Base-by-base conservation (phyloP, 2,797 vertebrate genomes). In the Helicolenus hilgendorfi region DNA sequence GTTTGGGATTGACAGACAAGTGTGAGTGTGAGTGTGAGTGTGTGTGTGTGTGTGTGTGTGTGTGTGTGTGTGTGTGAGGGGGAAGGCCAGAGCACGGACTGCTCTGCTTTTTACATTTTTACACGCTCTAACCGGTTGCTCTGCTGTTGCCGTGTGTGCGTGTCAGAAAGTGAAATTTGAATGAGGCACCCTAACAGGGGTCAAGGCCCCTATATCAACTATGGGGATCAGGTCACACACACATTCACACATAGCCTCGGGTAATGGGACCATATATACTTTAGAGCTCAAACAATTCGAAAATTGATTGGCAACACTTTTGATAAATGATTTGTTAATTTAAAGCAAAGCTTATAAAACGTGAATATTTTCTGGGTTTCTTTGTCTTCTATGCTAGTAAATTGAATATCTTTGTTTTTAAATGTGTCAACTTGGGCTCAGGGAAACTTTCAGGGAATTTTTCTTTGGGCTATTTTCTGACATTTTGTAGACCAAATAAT, bases 21-120 rank as follows among this genome's bases (percentile, higher is more conserved):
- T 83, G 67, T 31, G 72, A 13, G 64, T 64, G 69, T 41, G 68
- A 22, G 83, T 55, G 60, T 33, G 69, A 13, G 75, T 35, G 27
- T 27, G 60, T 49, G 75, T 77, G 45, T n/a, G 79, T 24, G 49
- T 24, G 62, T 33, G 49, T 67, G 70, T 41, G 69, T 65, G 81
- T 33, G 55, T 60, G 77, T 1, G 38, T 11, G 86, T 4, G 63
- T 6, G 69, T 10, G 72, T 3, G 62, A 7, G 59, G 62, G 77
- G 38, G 69, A 3, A 20, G 81, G 77, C 20, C 31, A 22, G 20
- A 73, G 22, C 56, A 58, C 2, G 2, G 45, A 55, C 5, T 9
- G 83, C 74, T 93, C 77, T 91, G 81, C 62, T 88, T 96, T 96
- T 91, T 91, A 90, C 90, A 96, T 96, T 95, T 95, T 94, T 94